Evolutionary conservation across 2,888 invertebrate genomes (phyloP), one percentile per base, ranked within the genome.

Genomic region (Fragum sueziense): DNA sequence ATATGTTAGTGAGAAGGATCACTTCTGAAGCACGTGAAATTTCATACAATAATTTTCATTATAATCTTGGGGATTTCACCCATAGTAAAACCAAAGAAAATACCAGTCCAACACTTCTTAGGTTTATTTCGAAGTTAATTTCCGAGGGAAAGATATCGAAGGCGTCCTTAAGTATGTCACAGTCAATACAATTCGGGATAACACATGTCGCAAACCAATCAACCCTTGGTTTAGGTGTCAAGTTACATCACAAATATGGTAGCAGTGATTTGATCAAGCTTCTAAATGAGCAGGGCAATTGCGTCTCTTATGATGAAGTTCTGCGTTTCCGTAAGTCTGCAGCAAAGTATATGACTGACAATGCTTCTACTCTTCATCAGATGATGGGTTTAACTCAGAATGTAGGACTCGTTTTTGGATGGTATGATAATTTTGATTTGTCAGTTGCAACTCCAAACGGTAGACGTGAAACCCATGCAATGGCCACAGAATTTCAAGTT

Each of bases 241-340:
- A 68, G 68, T 20, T 74, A 68, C 74, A 74, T 57, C 74, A 74
- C 68, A 74, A 54, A 57, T 74, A 68, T 68, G 74, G 74, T 27
- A 74, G 74, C n/a, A 67, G 74, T 51, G 54, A 68, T 59, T 61
- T 73, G 17, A 73, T 73, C 27, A 31, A 73, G 11, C 41, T 62
- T 31, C 47, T 73, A 22, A 52, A 74, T 74, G 74, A 52, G 20
- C 74, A 68, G 29, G 74, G 68, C n/a, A 68, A 74, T 34, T 27
- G 51, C 7, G 57, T 74, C n/a, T 54, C 68, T 37, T 74, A 74
- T 51, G 74, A 74, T 37, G 68, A 74, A 54, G 68, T 57, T 14
- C 2, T 67, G 22, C 3, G 41, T 22, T 67, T 67, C 9, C 37
- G 41, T 27, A 67, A 67, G 37, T 65, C 73, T 9, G 62, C 62